Conservation (phyloP, 2,113 vertebrate genomes). For the Alligator mississippiensis region DNA sequence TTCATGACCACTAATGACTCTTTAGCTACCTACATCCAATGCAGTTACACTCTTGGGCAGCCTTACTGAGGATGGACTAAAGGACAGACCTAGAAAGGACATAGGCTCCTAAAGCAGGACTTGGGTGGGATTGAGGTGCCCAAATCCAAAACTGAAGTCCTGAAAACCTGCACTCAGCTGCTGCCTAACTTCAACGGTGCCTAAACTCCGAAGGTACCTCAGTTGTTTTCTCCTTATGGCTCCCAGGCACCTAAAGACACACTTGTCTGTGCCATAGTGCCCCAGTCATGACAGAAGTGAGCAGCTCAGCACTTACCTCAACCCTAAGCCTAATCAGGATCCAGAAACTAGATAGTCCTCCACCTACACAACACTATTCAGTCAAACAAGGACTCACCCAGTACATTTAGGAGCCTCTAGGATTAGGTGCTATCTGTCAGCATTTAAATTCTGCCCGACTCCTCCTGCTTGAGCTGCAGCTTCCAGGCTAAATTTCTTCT, state of each 20-base stretch:
- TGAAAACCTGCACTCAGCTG: neutral
- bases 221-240: neutral
- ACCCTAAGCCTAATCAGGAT: too few relatives aligned
- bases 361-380: too few relatives aligned
- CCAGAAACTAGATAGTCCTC: too few relatives aligned
- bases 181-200: neutral
- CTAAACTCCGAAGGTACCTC: neutral
- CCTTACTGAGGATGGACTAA: neutral
- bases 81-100: neutral
- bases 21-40: neutral
- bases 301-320: too few relatives aligned
- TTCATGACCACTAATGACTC: neutral
- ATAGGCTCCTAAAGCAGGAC: neutral
- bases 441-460: too few relatives aligned
- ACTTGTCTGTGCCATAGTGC: neutral
- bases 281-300: too few relatives aligned
- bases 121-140: neutral
- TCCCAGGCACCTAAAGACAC: neutral
- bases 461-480: too few relatives aligned
- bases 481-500: neutral
- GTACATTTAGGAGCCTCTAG: neutral
- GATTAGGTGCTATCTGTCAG: neutral
- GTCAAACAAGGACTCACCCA: neutral
- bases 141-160: neutral
- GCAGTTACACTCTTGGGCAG: neutral